phyloP scores from a whole-genome alignment of 23 tunicate species.

The Trididemnum nubilum region DNA sequence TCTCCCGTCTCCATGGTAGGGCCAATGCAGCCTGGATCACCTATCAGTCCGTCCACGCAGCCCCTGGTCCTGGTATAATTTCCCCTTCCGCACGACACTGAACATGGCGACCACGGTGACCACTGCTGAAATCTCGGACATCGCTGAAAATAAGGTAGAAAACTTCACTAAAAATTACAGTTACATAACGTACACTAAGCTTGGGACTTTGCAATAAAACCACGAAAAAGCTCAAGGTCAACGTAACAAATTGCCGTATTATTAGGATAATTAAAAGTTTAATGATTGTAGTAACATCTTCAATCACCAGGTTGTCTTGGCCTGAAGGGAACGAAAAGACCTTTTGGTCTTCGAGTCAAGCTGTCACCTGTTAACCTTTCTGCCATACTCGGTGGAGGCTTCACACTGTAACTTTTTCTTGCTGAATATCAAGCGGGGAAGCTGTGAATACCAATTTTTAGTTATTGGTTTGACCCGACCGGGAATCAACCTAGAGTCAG shows the following conservation, averaged over 20 bases:
- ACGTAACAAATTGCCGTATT: neutral
- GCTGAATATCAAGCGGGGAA: too few species aligned
- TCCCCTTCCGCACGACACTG: constrained; percentile 64
- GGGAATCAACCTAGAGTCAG: too few species aligned
- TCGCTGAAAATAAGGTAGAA: neutral
- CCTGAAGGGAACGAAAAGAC: too few species aligned
- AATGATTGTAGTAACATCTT: too few species aligned
- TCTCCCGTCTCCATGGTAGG: constrained; percentile 7
- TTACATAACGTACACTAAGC: neutral
- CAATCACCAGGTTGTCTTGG: too few species aligned
- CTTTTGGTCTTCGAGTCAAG: too few species aligned
- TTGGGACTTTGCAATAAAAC: neutral
- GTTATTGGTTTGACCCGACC: too few species aligned
- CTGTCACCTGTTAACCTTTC: too few species aligned
- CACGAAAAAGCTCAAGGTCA: neutral
- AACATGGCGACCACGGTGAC: constrained; percentile 18
- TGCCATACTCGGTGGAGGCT: too few species aligned
- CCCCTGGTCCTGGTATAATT: constrained; percentile 32
- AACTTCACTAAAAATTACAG: neutral
- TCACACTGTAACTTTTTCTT: too few species aligned
- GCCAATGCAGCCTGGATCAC: constrained; percentile 63
- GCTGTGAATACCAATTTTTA: too few species aligned
- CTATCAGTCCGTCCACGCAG: constrained; percentile 54
- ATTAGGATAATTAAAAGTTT: too few species aligned
- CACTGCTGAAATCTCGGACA: constrained; percentile 18